phyloP scores from a whole-genome alignment of 2,113 vertebrate species.

The Callipepla squamata region DNA sequence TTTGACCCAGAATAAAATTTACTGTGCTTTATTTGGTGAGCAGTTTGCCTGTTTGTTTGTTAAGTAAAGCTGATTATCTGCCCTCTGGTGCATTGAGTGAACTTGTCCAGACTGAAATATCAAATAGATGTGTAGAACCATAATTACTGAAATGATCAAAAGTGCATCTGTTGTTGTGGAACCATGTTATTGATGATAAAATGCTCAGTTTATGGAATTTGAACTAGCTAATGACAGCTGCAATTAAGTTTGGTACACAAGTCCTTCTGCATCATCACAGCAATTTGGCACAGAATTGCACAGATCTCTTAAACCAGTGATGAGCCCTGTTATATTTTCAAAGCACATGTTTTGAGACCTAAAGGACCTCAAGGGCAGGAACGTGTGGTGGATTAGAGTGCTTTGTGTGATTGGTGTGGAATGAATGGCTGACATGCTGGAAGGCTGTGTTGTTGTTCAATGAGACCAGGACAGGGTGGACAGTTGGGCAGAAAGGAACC shows the following conservation, averaged over 20 bases:
- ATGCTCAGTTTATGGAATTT: neutral
- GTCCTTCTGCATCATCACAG: neutral
- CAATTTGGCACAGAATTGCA: neutral
- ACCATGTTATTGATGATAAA: neutral
- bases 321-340: neutral
- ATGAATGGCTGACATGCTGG: neutral
- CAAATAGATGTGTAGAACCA: neutral
- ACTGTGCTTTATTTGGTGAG: neutral
- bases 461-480: no score
- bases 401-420: neutral
- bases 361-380: neutral
- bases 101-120: neutral
- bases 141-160: neutral
- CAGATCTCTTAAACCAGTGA: neutral
- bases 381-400: neutral
- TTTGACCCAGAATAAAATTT: neutral
- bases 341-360: neutral
- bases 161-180: neutral
- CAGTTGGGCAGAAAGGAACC: no score
- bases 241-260: neutral
- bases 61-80: neutral
- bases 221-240: neutral
- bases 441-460: no score
- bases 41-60: neutral
- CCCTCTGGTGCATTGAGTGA: neutral